Conservation (phyloP, 2,113 vertebrate species). For the Nycticryphes semicollaris region DNA sequence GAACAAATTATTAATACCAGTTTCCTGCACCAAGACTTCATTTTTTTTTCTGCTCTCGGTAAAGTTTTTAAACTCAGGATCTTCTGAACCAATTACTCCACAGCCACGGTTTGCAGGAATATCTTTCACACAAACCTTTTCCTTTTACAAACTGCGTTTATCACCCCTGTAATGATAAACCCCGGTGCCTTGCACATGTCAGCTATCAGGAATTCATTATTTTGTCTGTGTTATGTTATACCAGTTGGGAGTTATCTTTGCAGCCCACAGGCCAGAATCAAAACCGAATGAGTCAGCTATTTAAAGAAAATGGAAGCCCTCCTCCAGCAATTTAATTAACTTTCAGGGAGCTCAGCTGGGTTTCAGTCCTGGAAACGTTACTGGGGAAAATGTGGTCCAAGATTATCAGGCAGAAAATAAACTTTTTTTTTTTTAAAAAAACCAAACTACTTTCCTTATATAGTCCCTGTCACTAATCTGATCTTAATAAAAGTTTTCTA, state of each 20-base stretch:
- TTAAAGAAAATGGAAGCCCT: slow-evolving; percentile 77
- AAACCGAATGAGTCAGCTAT: slow-evolving; percentile 82
- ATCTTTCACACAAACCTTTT: slow-evolving; percentile 33
- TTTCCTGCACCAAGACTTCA: not conserved
- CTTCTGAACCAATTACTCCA: slow-evolving; percentile 18
- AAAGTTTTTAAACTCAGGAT: not conserved
- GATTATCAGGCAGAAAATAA: slow-evolving; percentile 14
- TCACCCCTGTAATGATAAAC: slow-evolving; percentile 57
- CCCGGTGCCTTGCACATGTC: slow-evolving; percentile 53
- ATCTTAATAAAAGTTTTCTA: not conserved
- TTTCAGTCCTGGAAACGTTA: slow-evolving; percentile 13
- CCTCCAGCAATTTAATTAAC: slow-evolving; percentile 68
- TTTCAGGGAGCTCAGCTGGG: not conserved
- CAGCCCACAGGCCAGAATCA: slow-evolving; percentile 70
- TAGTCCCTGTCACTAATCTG: not conserved
- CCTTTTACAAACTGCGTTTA: slow-evolving; percentile 39
- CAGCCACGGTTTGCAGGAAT: not conserved
- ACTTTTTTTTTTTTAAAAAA: not conserved
- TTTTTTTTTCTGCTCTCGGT: not conserved
- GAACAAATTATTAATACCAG: not conserved
- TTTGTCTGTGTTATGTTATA: slow-evolving; percentile 84
- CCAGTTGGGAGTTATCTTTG: slow-evolving; percentile 78
- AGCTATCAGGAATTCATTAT: slow-evolving; percentile 88
- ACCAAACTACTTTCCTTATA: not conserved
- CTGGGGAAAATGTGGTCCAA: not conserved